Evolutionary conservation across 2,113 vertebrate genomes (phyloP).

Genomic region (Tringa solitaria): DNA sequence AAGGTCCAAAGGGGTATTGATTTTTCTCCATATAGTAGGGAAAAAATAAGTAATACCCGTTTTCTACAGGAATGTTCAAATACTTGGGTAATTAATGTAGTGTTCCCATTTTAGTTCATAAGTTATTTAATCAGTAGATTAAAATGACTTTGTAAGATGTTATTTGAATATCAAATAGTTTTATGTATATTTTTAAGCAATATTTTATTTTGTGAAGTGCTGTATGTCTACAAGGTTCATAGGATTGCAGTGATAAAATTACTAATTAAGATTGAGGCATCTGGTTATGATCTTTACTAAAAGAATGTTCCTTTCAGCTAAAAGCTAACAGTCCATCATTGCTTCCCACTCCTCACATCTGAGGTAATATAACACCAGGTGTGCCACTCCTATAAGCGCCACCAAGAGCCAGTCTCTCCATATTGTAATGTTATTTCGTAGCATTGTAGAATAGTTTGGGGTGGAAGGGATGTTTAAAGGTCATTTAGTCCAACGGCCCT

Average conservation of each 20-base stretch:
- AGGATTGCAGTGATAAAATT: neutral
- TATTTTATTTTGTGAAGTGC: neutral
- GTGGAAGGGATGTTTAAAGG: neutral
- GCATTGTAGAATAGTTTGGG: neutral
- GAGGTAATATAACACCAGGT: neutral
- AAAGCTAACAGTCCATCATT: neutral
- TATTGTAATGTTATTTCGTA: neutral
- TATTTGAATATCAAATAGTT: neutral
- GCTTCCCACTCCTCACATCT: neutral
- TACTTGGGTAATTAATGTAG: neutral
- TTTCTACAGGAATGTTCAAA: neutral
- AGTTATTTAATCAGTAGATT: neutral
- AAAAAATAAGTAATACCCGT: neutral
- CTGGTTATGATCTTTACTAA: neutral
- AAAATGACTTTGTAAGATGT: neutral
- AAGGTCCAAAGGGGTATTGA: neutral
- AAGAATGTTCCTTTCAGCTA: neutral
- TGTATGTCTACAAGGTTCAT: neutral
- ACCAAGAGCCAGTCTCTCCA: neutral
- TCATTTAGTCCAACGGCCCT: neutral
- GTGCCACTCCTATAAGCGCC: neutral
- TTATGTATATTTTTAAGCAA: neutral
- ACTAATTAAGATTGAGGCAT: neutral
- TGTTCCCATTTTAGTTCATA: neutral
- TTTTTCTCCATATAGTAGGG: neutral